Evolutionary conservation across 2,113 vertebrate genomes (phyloP).

Genomic region (Ciconia boyciana): DNA sequence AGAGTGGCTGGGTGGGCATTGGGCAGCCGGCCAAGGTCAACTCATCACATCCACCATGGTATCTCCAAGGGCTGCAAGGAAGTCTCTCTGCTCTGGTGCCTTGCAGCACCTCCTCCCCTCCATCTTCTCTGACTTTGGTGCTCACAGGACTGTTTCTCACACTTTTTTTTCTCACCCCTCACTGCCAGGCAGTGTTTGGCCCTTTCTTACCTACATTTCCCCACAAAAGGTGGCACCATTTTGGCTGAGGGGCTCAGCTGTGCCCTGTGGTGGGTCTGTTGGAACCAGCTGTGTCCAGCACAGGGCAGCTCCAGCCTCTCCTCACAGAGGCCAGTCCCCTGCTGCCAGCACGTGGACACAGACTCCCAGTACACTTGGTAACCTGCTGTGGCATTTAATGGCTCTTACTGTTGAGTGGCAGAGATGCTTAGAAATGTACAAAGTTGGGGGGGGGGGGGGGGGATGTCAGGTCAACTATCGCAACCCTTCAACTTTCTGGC

Average conservation of each 20-base stretch:
- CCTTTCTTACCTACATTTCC: fast-evolving
- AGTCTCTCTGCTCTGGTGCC: neutral
- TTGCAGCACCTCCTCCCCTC: neutral
- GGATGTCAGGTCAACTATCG: neutral
- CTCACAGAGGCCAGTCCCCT: neutral
- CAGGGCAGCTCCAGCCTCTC: no score
- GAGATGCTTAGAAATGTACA: neutral
- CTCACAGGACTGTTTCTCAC: neutral
- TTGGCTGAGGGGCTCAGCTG: neutral
- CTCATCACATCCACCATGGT: neutral
- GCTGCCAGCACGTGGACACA: neutral
- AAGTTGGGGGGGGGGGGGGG: neutral
- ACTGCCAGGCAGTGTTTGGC: neutral
- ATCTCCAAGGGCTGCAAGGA: neutral
- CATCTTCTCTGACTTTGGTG: neutral
- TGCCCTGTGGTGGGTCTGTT: neutral
- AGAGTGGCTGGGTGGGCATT: neutral
- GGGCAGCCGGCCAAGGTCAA: neutral
- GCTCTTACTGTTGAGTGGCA: neutral
- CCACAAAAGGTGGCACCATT: neutral
- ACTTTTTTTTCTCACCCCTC: neutral
- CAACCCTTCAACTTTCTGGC: neutral
- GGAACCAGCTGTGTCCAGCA: neutral
- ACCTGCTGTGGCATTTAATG: neutral
- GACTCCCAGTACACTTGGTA: neutral